Percentiles rank a stretch among this genome's conserved stretches.
These are phyloP conservation scores for Ceriagrion tenellum DNA, from an alignment of 2,888 invertebrate genomes.

Conservation along the genomic window DNA sequence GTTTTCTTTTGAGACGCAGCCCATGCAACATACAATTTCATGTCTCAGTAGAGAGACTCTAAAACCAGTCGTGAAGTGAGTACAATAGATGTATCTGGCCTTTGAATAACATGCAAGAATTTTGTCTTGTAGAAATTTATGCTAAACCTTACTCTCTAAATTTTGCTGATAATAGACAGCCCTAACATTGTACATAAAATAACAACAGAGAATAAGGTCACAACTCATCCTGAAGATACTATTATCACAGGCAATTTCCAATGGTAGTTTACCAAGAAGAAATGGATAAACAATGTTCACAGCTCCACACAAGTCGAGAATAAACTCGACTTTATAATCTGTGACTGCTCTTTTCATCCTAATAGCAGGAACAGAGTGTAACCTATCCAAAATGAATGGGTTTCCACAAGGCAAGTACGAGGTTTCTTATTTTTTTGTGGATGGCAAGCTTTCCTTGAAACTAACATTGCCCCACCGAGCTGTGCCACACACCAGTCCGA, in stretches of 20 bases:
- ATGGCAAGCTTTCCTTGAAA: conserved; percentile 68
- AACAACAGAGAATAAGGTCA: conserved; percentile 81
- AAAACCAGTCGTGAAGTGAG: conserved; percentile 68
- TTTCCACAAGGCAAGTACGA: conserved; percentile 69
- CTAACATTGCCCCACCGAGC: conserved; percentile 55
- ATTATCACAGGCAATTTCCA: conserved; percentile 84
- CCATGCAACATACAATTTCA: conserved; percentile 67
- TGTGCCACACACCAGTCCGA: conserved; percentile 60
- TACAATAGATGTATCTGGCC: conserved; percentile 68
- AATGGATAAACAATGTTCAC: conserved; percentile 62
- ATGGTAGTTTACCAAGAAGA: conserved; percentile 68
- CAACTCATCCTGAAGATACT: conserved; percentile 86
- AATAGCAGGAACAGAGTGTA: conserved; percentile 68
- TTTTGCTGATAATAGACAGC: conserved; percentile 76
- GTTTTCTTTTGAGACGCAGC: conserved; percentile 66
- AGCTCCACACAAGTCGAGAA: conserved; percentile 64
- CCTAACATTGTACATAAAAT: conserved; percentile 70
- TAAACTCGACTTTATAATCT: conserved; percentile 59
- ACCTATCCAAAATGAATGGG: conserved; percentile 69
- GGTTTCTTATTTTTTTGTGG: conserved; percentile 64
- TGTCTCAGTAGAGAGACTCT: conserved; percentile 65
- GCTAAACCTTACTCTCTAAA: conserved; percentile 67
- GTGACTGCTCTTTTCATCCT: conserved; percentile 68
- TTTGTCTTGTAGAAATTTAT: conserved; percentile 68
- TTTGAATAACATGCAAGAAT: conserved; percentile 65